Percentiles rank a stretch among this genome's conserved stretches.
Conservation (phyloP, 2,113 vertebrate genomes). For the Cynocephalus volans region DNA sequence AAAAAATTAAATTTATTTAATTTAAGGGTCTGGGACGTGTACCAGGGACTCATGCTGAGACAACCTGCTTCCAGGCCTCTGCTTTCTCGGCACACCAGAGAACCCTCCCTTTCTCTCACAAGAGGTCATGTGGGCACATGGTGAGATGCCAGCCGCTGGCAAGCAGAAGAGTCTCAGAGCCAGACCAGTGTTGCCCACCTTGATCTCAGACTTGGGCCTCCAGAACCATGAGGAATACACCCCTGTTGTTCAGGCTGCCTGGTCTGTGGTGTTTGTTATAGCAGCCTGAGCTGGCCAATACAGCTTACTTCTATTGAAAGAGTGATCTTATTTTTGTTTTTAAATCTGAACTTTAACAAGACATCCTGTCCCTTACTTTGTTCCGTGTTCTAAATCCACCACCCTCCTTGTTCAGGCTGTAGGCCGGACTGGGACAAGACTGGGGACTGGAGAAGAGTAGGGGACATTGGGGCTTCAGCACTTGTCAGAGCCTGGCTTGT, state of each 20-base stretch:
- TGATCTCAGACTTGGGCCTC: not conserved
- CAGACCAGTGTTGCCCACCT: not conserved
- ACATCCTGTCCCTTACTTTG: not conserved
- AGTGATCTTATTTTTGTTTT: not conserved
- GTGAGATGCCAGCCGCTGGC: fast-evolving
- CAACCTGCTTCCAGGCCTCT: not conserved
- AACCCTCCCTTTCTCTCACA: not conserved
- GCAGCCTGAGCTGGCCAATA: not conserved
- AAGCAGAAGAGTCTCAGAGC: not conserved
- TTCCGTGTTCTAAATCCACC: no score
- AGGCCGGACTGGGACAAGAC: not conserved
- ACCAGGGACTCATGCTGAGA: fast-evolving
- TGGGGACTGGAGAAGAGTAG: not conserved
- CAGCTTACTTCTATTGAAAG: not conserved
- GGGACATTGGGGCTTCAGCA: fast-evolving
- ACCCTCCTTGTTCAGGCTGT: not conserved
- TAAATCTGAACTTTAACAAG: not conserved
- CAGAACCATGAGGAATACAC: fast-evolving
- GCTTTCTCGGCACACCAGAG: fast-evolving
- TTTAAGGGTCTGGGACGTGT: no score
- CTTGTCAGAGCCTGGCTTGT: fast-evolving
- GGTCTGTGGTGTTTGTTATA: not conserved
- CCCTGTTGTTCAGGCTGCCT: fast-evolving
- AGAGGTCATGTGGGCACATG: fast-evolving
- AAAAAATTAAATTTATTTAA: no score